A percentile compares a stretch with the other conserved stretches of the same genome.
phyloP scores from a whole-genome alignment of 2,888 invertebrate genomes.

The Malachius bipustulatus region DNA sequence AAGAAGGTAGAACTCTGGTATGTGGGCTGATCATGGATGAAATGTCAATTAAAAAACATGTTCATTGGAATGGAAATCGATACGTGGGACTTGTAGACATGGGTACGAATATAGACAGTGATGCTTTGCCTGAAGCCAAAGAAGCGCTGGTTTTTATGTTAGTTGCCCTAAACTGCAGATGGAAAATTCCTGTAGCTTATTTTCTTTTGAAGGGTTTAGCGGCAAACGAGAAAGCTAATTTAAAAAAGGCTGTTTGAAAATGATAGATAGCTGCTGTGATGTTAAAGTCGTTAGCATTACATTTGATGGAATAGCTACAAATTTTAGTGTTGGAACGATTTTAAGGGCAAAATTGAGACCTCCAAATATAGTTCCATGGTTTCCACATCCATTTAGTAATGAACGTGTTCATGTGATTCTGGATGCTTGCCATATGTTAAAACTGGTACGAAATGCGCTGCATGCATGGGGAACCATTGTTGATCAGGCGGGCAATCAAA shows the following conservation, averaged over 20 bases:
- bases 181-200: slow-evolving; percentile 17
- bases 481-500: slow-evolving; percentile 8
- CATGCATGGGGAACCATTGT: slow-evolving; percentile 8
- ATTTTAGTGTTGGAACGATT: slow-evolving; percentile 3
- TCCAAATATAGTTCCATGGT: slow-evolving; percentile 8
- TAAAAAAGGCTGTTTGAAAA: slow-evolving; percentile 10
- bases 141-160: slow-evolving; percentile 19
- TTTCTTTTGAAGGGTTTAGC: slow-evolving; percentile 13
- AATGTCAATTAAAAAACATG: slow-evolving; percentile 20
- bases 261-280: slow-evolving; percentile 4
- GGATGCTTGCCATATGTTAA: slow-evolving; percentile 17
- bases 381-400: slow-evolving; percentile 11
- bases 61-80: slow-evolving; percentile 17
- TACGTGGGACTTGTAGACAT: slow-evolving; percentile 19
- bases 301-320: slow-evolving; percentile 8
- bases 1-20: slow-evolving; percentile 6
- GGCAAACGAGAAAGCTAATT: slow-evolving; percentile 14
- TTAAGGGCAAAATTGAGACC: slow-evolving; percentile 9
- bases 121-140: slow-evolving; percentile 15
- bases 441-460: slow-evolving; percentile 15
- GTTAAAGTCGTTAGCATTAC: no score
- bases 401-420: slow-evolving; percentile 15
- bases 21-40: no score
- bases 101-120: slow-evolving; percentile 17
- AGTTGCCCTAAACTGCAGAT: slow-evolving; percentile 11